Evolutionary conservation across 1,140 invertebrate species (phyloP), one percentile per base, ranked within the genome.

Genomic region (Drosophila repleta): DNA sequence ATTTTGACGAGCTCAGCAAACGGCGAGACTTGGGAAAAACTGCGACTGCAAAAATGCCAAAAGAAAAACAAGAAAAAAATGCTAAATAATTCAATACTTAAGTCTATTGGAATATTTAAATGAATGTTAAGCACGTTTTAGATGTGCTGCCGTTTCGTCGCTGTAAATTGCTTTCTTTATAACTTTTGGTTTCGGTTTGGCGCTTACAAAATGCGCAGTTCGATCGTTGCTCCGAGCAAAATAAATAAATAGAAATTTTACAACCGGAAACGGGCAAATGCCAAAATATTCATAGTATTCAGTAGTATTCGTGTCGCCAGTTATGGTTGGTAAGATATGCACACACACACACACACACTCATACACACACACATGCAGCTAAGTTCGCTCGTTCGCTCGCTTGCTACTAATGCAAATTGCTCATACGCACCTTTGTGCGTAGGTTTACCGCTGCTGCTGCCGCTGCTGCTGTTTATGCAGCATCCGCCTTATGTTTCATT

Each of bases 391-490:
- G 35, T 26, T 24, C 48, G 48, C 48, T 35, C 55, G 60, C 32
- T 61, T 55, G 72, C 60, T 72, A 79, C 79, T 88, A 88, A 88
- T 66, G 56, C 56, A 66, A 64, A 83, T 83, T 63, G 66, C 83
- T 79, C 65, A 88, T 88, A 74, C 79, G 83, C 76, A 83, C 68
- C 65, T 69, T 88, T 79, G 79, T 83, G 83, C 79, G 79, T 39
- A 21, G 13, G 20, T 43, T 62, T 20, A 20, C 39, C 46, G n/a
- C 10, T 5, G 29, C n/a, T n/a, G n/a, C n/a, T 53, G 75, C 57
- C 46, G 64, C 43, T 49, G 48, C 35, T 39, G 39, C 55, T 63
- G n/a, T 46, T 62, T 8, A n/a, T 55, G 20, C 57, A 39, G 46
- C 56, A 61, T 68, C 37, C 39, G 37, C 48, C 48, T 61, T 37